Evolutionary conservation across 2,797 vertebrate genomes (phyloP), one percentile per base, ranked within the genome.

Genomic region (Mus minutoides): DNA sequence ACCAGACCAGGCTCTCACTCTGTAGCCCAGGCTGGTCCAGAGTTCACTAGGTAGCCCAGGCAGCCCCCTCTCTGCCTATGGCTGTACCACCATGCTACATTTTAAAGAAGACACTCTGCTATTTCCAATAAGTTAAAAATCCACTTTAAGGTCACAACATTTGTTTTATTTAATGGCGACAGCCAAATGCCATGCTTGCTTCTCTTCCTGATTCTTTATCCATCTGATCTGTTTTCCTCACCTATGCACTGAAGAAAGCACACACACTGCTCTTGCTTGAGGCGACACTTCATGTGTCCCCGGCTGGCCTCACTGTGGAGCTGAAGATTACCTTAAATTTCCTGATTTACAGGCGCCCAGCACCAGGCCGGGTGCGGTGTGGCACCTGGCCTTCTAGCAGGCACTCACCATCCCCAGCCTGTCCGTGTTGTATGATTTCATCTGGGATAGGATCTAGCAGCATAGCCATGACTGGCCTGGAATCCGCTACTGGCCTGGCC

Each of bases 121-220:
- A 79, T 90, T 86, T 91, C 77, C 29, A 69, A 56, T 80, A 85
- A 37, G 84, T 80, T 40, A 46, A 84, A 93, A 85, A 73, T 80
- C 71, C 37, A 67, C 58, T 71, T 37, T 64, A 64, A 77, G 82
- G 26, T 29, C 31, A 80, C 49, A 56, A 12, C 16, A 84, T 78
- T 91, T 80, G 77, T 76, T 75, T 88, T 46, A 52, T 40, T 84
- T 78, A 58, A 16, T 9, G 58, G 12, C 76, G 58, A 71, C 40
- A 88, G 40, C 54, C 1, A 40, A 52, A 52, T 2, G 3, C 64
- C 69, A 34, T 24, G 3, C 58, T 80, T 29, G 0, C 17, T 75
- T 64, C 49, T 71, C 58, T 91, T 89, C 49, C 49, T 22, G 73
- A 89, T 62, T 91, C 43, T 14, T 77, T n/a, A 85, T 21, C 40